Evolutionary conservation across 2,113 vertebrate genomes (phyloP).

Genomic region (Syrmaticus mikado): DNA sequence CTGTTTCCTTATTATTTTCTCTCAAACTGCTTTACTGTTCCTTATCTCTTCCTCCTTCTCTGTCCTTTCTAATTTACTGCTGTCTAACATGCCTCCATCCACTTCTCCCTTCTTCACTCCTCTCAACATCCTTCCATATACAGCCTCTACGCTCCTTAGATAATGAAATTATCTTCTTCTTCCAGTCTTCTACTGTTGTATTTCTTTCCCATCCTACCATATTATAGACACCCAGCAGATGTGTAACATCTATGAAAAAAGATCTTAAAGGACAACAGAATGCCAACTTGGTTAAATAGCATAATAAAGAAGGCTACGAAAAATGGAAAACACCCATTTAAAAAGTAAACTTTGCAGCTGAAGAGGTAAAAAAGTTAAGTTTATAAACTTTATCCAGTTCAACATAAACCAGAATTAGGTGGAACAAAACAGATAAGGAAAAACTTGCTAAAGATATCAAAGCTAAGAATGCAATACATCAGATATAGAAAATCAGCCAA

Average conservation of each 20-base stretch:
- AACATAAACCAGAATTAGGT: constrained; percentile 46
- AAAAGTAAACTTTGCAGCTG: neutral
- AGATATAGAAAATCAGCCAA: constrained; percentile 39
- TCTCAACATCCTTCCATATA: neutral
- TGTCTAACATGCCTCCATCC: neutral
- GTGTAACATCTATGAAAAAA: neutral
- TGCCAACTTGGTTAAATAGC: neutral
- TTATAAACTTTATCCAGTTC: constrained; percentile 11
- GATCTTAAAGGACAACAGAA: neutral
- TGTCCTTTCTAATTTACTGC: neutral
- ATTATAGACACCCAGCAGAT: neutral
- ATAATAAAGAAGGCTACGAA: neutral
- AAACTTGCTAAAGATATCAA: constrained; percentile 48
- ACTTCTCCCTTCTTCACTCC: neutral
- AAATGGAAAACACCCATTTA: neutral
- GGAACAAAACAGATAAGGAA: constrained; percentile 33
- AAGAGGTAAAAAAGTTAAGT: neutral
- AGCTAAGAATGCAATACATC: constrained; percentile 31
- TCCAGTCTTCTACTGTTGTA: neutral
- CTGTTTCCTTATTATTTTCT: neutral
- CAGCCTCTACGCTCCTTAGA: neutral
- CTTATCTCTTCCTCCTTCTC: neutral
- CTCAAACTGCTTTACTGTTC: neutral
- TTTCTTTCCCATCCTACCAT: neutral
- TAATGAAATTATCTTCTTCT: neutral